phyloP scores from a whole-genome alignment of 2,797 vertebrate genomes.

The Denticeps clupeoides region DNA sequence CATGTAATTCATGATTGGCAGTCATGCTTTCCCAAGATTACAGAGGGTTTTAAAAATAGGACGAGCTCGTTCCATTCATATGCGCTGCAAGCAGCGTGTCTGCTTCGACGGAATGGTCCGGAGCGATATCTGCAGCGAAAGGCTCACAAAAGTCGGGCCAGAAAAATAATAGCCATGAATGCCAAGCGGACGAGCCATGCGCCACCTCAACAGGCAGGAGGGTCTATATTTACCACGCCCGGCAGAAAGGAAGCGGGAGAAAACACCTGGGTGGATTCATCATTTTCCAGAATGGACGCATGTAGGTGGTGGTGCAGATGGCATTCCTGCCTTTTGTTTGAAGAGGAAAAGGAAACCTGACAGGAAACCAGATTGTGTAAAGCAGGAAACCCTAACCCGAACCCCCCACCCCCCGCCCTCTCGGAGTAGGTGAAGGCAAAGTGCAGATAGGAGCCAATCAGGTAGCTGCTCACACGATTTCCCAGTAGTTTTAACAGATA shows the following conservation, averaged over 20 bases:
- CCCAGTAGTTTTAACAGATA: too few species aligned
- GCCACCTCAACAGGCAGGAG: too few species aligned
- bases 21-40: slow-evolving; percentile 50
- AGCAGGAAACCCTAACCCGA: slow-evolving; percentile 85
- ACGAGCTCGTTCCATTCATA: slow-evolving; percentile 31
- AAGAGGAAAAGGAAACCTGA: slow-evolving; percentile 91
- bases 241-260: slow-evolving; percentile 15
- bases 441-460: background rate
- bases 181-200: too few species aligned
- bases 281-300: slow-evolving; percentile 32
- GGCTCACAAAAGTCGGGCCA: too few species aligned
- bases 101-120: too few species aligned
- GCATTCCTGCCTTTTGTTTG: slow-evolving; percentile 80
- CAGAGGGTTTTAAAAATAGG: slow-evolving; percentile 46
- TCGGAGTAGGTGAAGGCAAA: background rate
- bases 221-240: too few species aligned
- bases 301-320: slow-evolving; percentile 36
- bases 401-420: slow-evolving; percentile 50
- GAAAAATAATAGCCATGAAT: too few species aligned
- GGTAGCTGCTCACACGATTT: too few species aligned
- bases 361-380: slow-evolving; percentile 89
- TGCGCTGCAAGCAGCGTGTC: background rate
- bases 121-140: too few species aligned
- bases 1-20: slow-evolving; percentile 62
- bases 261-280: slow-evolving; percentile 15